These are phyloP conservation scores for Eublepharis macularius DNA, from an alignment of 2,113 vertebrate genomes.

Conservation along the genomic window DNA sequence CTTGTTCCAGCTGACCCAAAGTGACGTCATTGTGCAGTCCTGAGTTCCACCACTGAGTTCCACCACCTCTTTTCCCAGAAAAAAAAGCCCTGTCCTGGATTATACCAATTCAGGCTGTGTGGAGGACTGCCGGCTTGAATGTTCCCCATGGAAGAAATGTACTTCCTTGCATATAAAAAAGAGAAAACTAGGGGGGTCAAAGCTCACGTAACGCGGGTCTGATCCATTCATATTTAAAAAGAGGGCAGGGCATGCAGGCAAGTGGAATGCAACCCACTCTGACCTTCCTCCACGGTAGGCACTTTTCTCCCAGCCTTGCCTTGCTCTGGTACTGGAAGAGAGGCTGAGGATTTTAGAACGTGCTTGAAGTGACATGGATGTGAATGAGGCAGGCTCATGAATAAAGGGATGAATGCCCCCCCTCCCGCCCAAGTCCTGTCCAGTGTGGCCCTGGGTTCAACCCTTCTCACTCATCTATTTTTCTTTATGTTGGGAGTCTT, in stretches of 20 bases:
- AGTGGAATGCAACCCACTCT: too few species aligned
- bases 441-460: not conserved
- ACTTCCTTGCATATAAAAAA: not conserved
- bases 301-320: not conserved
- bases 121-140: not conserved
- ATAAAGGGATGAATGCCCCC: too few species aligned
- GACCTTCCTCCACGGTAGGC: not conserved
- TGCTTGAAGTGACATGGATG: not conserved
- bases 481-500: not conserved
- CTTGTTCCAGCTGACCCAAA: too few species aligned
- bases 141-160: not conserved
- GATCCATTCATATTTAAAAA: not conserved
- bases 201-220: not conserved
- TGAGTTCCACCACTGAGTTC: too few species aligned
- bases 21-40: too few species aligned
- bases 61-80: too few species aligned
- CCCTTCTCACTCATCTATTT: too few species aligned
- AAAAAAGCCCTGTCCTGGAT: too few species aligned
- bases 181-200: not conserved
- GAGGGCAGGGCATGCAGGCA: not conserved
- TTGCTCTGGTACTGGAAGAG: not conserved
- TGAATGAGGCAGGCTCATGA: not conserved
- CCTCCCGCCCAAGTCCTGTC: too few species aligned
- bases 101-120: not conserved
- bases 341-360: too few species aligned